phyloP scores from a whole-genome alignment of 2,888 invertebrate species.

The Mythimna loreyi region DNA sequence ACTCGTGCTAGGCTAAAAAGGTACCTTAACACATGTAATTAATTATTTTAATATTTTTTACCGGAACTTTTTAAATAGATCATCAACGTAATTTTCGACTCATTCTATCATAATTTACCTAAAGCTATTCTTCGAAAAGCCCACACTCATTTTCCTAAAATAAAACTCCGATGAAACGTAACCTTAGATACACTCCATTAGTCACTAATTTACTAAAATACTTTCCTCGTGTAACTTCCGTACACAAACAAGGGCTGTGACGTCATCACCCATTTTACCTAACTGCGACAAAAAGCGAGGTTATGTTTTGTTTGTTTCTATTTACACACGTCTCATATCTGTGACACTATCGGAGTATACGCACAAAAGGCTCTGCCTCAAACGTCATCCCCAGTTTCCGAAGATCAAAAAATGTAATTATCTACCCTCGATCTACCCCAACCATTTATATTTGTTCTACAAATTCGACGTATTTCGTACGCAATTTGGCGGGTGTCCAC shows the following conservation, averaged over 20 bases:
- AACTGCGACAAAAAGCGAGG: conserved; percentile 9
- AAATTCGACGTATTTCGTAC: conserved; percentile 89
- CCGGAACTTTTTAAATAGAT: too few relatives aligned
- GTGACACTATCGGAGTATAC: conserved; percentile 86
- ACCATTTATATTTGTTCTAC: conserved; percentile 91
- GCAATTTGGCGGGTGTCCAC: conserved; percentile 81
- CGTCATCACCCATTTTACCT: conserved; percentile 50
- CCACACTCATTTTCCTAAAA: conserved; percentile 14
- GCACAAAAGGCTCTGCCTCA: conserved; percentile 74
- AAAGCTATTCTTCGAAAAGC: background rate
- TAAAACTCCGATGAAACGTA: conserved; percentile 32
- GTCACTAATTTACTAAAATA: conserved; percentile 53
- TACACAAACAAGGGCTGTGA: conserved; percentile 49
- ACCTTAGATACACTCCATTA: conserved; percentile 57
- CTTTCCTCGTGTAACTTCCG: conserved; percentile 49
- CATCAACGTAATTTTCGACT: background rate
- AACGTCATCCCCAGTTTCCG: conserved; percentile 84
- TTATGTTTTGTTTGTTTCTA: conserved; percentile 60
- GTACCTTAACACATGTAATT: too few relatives aligned
- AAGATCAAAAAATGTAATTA: conserved; percentile 91
- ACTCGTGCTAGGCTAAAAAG: too few relatives aligned
- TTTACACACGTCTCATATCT: conserved; percentile 78
- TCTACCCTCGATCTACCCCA: conserved; percentile 90
- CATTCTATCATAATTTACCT: too few relatives aligned
- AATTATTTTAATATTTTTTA: too few relatives aligned